A percentile compares a stretch with the other conserved stretches of the same genome.
These are phyloP conservation scores for Pavo muticus DNA, from an alignment of 2,113 vertebrate genomes.

Conservation along the genomic window DNA sequence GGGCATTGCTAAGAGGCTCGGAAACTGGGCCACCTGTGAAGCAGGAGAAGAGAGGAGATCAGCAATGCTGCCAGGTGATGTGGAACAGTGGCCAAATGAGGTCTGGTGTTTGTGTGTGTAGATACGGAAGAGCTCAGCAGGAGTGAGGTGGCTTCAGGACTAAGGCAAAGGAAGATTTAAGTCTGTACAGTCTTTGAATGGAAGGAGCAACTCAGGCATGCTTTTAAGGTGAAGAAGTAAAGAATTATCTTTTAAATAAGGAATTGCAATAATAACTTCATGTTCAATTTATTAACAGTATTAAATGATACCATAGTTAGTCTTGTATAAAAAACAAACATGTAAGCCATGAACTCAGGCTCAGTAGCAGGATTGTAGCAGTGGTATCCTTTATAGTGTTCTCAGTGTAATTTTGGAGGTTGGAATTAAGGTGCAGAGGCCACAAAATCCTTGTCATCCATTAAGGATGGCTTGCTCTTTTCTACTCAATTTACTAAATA, in stretches of 20 bases:
- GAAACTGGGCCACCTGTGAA: background rate
- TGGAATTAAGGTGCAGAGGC: background rate
- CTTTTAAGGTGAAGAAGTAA: background rate
- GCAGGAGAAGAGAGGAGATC: background rate
- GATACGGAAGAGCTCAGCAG: background rate
- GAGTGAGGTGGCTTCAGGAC: background rate
- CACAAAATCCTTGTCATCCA: background rate
- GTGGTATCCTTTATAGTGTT: background rate
- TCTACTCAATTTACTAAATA: background rate
- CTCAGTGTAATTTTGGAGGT: conserved; percentile 7
- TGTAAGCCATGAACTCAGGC: background rate
- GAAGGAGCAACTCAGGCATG: background rate
- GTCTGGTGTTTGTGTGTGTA: background rate
- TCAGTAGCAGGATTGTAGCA: background rate
- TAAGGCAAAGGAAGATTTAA: background rate
- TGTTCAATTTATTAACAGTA: background rate
- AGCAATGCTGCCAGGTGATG: background rate
- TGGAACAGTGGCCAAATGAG: background rate
- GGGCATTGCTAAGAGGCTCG: background rate
- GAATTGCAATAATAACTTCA: background rate
- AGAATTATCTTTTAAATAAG: background rate
- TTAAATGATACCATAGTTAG: background rate
- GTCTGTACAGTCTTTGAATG: background rate
- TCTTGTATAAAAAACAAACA: background rate
- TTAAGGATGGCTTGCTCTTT: conserved; percentile 17